These are phyloP conservation scores for Leptinotarsa defecta DNA, from an alignment of 1,140 invertebrate species.

Conservation along the genomic window DNA sequence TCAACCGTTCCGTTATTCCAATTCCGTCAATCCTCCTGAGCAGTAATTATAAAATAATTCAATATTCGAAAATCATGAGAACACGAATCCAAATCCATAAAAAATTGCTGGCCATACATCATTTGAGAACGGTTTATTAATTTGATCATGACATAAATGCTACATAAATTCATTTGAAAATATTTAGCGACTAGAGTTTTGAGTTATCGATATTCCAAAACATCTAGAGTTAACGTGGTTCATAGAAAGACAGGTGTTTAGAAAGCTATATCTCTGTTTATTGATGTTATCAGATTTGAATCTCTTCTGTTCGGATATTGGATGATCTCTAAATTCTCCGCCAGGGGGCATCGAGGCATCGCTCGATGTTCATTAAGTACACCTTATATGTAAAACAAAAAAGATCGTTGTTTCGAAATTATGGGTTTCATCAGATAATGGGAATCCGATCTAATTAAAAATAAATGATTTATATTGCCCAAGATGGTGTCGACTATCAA, in stretches of 20 bases:
- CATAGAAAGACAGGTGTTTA: constrained; percentile 2
- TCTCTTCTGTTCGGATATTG: constrained; percentile 16
- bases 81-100: background rate
- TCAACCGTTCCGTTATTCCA: background rate
- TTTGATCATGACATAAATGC: constrained; percentile 7
- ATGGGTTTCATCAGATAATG: constrained; percentile 30
- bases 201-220: background rate
- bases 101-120: background rate
- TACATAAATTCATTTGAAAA: constrained; percentile 14
- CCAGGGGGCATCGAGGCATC: background rate
- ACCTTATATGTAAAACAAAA: constrained; percentile 25
- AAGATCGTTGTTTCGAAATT: constrained; percentile 28
- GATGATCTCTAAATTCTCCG: constrained; percentile 7
- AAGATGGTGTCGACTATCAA: constrained; percentile 27
- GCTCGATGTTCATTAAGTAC: constrained; percentile 13
- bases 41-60: background rate
- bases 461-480: constrained; percentile 28
- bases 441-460: constrained; percentile 25
- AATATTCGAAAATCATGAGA: constrained; percentile 1
- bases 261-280: constrained; percentile 24
- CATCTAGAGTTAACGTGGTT: background rate
- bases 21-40: background rate
- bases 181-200: background rate
- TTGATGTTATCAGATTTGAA: constrained; percentile 18
- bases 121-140: background rate